phyloP scores from a whole-genome alignment of 2,888 invertebrate genomes.

The Limenitis camilla region DNA sequence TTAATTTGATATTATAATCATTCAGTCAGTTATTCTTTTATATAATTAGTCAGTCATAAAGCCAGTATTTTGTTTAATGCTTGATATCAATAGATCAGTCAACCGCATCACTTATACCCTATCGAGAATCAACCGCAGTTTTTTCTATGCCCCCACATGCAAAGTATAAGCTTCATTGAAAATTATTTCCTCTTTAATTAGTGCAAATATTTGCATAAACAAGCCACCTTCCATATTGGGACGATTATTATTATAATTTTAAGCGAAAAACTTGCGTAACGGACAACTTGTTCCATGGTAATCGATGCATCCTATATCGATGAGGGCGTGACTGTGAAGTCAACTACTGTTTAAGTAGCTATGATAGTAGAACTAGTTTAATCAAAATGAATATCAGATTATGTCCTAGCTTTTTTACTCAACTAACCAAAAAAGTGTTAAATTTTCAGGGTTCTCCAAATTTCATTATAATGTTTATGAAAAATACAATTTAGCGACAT shows the following conservation, averaged over 20 bases:
- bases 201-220: conserved; percentile 64
- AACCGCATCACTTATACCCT: conserved; percentile 43
- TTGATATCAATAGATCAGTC: conserved; percentile 45
- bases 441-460: too few relatives aligned
- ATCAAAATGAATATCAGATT: too few relatives aligned
- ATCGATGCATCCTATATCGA: conserved; percentile 69
- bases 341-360: too few relatives aligned
- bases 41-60: conserved; percentile 8
- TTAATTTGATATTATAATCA: conserved; percentile 13
- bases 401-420: too few relatives aligned
- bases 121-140: conserved; percentile 38
- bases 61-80: too few relatives aligned
- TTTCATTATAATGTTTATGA: too few relatives aligned
- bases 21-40: conserved; percentile 12
- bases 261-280: conserved; percentile 64
- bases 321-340: conserved; percentile 61
- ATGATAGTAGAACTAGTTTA: too few relatives aligned
- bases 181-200: conserved; percentile 68
- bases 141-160: conserved; percentile 47
- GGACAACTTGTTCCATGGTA: conserved; percentile 55
- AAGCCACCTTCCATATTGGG: conserved; percentile 65
- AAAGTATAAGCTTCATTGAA: conserved; percentile 47
- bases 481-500: too few relatives aligned
- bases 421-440: too few relatives aligned
- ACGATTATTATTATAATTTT: conserved; percentile 68